Percentiles rank a stretch among this genome's conserved stretches.
Evolutionary conservation across 2,797 vertebrate genomes (phyloP).

Genomic region (Meriones psammophilus): DNA sequence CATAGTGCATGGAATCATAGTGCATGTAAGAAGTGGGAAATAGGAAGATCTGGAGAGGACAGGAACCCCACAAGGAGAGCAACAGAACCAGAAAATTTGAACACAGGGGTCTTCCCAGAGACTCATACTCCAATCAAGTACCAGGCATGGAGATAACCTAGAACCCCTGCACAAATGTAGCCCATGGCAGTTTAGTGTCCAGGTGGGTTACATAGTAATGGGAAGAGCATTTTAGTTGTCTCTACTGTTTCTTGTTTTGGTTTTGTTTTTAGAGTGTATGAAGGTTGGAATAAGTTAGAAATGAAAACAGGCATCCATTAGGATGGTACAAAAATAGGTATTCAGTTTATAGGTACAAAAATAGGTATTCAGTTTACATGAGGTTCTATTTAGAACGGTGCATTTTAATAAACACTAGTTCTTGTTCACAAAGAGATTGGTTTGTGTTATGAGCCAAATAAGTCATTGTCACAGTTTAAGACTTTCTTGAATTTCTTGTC

Average conservation of each 20-base stretch:
- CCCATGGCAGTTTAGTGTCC: too few species aligned
- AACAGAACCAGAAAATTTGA: too few species aligned
- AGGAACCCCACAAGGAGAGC: too few species aligned
- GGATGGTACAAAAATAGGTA: conserved; percentile 18
- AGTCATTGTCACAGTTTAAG: conserved; percentile 36
- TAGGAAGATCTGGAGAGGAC: too few species aligned
- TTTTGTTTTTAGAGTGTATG: not conserved
- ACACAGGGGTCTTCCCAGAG: too few species aligned
- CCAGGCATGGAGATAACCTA: too few species aligned
- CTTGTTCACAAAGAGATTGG: conserved; percentile 59
- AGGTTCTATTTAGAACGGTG: conserved; percentile 64
- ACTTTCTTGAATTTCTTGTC: conserved; percentile 64
- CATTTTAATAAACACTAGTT: conserved; percentile 63
- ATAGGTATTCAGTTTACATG: conserved; percentile 41
- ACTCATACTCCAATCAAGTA: too few species aligned
- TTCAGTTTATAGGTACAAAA: conserved; percentile 51
- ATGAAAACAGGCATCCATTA: conserved; percentile 57
- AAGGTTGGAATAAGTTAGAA: conserved; percentile 51
- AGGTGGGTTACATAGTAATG: too few species aligned
- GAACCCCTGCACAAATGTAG: too few species aligned
- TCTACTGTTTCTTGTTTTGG: not conserved
- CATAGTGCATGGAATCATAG: too few species aligned
- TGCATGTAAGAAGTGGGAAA: too few species aligned
- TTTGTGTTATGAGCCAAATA: conserved; percentile 43
- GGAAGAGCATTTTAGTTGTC: not conserved